Evolutionary conservation across 2,797 vertebrate genomes (phyloP).

Genomic region (Bucorvus abyssinicus): DNA sequence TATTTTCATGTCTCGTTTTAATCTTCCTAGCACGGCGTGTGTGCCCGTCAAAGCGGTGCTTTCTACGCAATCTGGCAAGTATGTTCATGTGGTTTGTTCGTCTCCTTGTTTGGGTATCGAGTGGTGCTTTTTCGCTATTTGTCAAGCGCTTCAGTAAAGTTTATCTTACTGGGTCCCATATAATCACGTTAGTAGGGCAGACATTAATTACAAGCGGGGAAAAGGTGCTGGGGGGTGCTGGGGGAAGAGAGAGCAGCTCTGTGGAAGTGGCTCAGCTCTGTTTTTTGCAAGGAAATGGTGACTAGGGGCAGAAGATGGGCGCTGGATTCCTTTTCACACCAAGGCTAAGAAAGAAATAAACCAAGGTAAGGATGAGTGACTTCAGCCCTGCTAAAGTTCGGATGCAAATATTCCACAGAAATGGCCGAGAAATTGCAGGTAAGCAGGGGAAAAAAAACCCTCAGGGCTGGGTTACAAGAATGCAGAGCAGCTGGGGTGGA

Average conservation of each 20-base stretch:
- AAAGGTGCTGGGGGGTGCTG: background rate
- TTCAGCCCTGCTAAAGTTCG: background rate
- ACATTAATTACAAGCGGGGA: background rate
- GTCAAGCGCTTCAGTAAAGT: background rate
- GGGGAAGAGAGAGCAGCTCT: background rate
- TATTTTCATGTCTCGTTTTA: slow-evolving; percentile 16
- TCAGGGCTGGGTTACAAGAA: background rate
- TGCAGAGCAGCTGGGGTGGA: background rate
- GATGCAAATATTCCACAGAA: background rate
- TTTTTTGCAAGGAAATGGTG: background rate
- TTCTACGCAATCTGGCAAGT: background rate
- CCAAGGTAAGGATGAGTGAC: background rate
- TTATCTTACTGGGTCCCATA: background rate
- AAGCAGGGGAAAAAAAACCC: fast-evolving
- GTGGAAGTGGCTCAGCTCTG: background rate
- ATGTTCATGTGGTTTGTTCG: background rate
- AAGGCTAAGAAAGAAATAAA: background rate
- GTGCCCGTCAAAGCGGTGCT: background rate
- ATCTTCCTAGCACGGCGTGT: background rate
- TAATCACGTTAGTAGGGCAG: background rate
- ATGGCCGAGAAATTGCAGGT: background rate
- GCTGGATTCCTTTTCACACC: background rate
- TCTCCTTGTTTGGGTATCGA: background rate
- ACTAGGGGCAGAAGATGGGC: background rate
- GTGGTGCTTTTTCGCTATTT: background rate